Evolutionary conservation across 2,113 vertebrate species (phyloP), one percentile per base, ranked within the genome.

Genomic region (Emydura subglobosa): DNA sequence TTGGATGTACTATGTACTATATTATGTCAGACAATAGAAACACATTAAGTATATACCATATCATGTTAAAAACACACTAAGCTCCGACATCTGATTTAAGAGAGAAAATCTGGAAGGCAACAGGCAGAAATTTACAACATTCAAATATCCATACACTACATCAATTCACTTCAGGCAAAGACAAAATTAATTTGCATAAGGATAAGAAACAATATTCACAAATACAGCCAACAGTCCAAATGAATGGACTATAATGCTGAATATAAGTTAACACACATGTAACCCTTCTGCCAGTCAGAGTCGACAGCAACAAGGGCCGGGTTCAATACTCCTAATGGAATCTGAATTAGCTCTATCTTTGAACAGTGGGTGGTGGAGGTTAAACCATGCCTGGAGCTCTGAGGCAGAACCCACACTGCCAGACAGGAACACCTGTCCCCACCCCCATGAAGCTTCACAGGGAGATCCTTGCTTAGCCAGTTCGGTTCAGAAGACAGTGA

Each of bases 61-160:
- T 92, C 79, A 54, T 80, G 79, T 79, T 47, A 88, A 94, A 95
- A 91, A 86, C 31, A 82, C 44, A 82, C 57, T 85, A 83, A 82
- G 42, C 76, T 95, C 86, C 83, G 93, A 91, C 91, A 93, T 80
- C 87, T 96, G 91, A 21, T 89, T 79, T 82, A 68, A 82, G 85
- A 82, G 89, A 65, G 51, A 4, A 89, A 88, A 82, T 7, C 79
- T 85, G 76, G 76, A 93, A 88, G 49, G 78, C 59, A 95, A 44
- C 47, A 89, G 93, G 83, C 39, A 94, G 47, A 90, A 94, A 82
- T 31, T 83, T 54, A 76, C 29, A 21, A 49, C 24, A 91, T 87
- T 39, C 91, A 93, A 91, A 59, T 85, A 94, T 34, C 16, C 55
- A n/a, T 31, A 24, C 47, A 13, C n/a, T 91, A 93, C 5, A 12